phyloP scores from a whole-genome alignment of 2,113 vertebrate genomes.

The Casuarius casuarius region DNA sequence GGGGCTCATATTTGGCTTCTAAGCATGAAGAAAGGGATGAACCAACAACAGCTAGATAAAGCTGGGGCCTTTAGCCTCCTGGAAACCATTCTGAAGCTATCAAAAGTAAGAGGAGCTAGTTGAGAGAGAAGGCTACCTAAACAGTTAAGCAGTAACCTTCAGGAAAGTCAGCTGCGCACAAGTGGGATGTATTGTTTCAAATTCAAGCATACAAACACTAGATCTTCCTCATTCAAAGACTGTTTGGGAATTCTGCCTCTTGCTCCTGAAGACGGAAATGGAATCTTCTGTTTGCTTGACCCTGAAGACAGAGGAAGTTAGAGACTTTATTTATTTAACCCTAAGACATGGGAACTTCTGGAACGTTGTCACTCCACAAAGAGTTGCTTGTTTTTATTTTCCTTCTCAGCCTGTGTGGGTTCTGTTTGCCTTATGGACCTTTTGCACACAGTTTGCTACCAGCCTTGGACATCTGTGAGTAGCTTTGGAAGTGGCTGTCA shows the following conservation, averaged over 20 bases:
- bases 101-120: not conserved
- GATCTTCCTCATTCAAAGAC: not conserved
- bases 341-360: conserved; percentile 49
- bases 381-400: conserved; percentile 47
- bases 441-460: conserved; percentile 15
- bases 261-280: not conserved
- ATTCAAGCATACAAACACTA: not conserved
- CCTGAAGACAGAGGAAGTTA: conserved; percentile 47
- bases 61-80: not conserved
- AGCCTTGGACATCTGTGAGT: conserved; percentile 11
- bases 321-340: conserved; percentile 58
- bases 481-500: not conserved
- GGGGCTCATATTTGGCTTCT: not conserved
- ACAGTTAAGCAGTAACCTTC: not conserved
- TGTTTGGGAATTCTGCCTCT: not conserved
- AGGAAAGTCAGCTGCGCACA: not conserved
- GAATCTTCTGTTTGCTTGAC: conserved; percentile 55
- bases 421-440: conserved; percentile 25
- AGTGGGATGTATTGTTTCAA: not conserved
- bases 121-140: not conserved
- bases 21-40: not conserved
- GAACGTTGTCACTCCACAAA: conserved; percentile 42
- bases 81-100: not conserved
- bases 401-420: conserved; percentile 28
- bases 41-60: not conserved